Base-by-base conservation (phyloP, 1,140 invertebrate genomes). In the Trypoxylus dichotomus region DNA sequence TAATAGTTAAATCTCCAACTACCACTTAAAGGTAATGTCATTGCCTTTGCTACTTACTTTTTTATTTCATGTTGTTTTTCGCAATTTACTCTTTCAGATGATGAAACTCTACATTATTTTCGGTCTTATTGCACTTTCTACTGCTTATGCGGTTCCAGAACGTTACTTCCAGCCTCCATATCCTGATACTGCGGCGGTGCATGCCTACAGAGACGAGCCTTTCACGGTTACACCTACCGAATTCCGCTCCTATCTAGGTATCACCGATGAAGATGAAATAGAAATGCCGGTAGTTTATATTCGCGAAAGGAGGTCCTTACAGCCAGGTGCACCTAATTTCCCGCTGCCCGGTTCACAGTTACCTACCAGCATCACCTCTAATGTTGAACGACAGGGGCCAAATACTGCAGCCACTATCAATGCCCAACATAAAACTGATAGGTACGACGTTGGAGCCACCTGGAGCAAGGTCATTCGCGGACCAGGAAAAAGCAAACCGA, bases 401-500 rank as follows among this genome's bases (percentile, higher is more conserved):
- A 37, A 74, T 42, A 74, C 72, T n/a, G 21, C 32, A 6, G 29
- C 72, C 8, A 74, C 19, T 1, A 37, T 74, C 6, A 74, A 74
- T 74, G 72, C 72, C 15, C 29, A 42, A 24, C 72, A 74, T 37
- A 74, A 37, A 32, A 42, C 72, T 19, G 72, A 74, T 74, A 11
- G 37, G 21, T 41, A 24, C 10, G 29, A 74, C 1, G 72, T 74
- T 42, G 37, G 29, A n/a, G 72, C 25, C 3, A 42, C 19, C 8
- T 74, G 72, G 72, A 41, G 29, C 32, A 74, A 74, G 32, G 72
- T 74, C 42, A 29, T 74, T 7, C 25, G 72, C 10, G 72, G 72
- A 15, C 72, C 72, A 42, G 32, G 15, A 3, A 74, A 43, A 21
- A 37, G 25, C 21, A 74, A 74, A 74, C 72, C 72, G 19, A 74